These are phyloP conservation scores for Caenorhabditis inopinata DNA, from an alignment of 1,140 invertebrate genomes.

Conservation along the genomic window DNA sequence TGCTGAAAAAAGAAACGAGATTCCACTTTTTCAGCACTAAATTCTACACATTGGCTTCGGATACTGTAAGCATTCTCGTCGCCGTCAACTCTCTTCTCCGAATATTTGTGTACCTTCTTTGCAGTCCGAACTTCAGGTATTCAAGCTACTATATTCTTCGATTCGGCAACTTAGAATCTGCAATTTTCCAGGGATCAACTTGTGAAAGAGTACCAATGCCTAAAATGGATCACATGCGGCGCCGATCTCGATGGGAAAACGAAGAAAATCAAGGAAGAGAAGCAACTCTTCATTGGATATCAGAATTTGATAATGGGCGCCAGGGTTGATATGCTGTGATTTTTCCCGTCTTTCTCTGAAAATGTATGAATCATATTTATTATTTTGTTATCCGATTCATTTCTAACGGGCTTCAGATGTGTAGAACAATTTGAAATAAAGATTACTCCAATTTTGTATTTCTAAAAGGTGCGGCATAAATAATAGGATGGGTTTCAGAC, in stretches of 20 bases:
- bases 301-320: constrained; percentile 37
- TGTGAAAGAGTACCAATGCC: constrained; percentile 13
- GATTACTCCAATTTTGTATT: no score
- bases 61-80: constrained; percentile 55
- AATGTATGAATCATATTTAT: not conserved
- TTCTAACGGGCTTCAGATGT: not conserved
- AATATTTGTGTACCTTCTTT: constrained; percentile 56
- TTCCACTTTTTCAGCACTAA: constrained; percentile 49
- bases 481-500: no score
- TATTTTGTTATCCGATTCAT: not conserved
- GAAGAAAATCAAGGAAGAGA: constrained; percentile 17
- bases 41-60: constrained; percentile 57
- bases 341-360: not conserved
- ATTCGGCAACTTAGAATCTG: not conserved
- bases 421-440: no score
- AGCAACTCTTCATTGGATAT: constrained; percentile 28
- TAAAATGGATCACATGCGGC: constrained; percentile 30
- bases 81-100: constrained; percentile 52
- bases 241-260: not conserved
- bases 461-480: no score
- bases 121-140: constrained; percentile 53
- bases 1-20: not conserved
- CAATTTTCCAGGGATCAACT: constrained; percentile 32
- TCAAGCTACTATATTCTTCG: not conserved
- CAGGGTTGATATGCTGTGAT: constrained; percentile 17